These are phyloP conservation scores for Lacerta bilineata DNA, from an alignment of 2,797 vertebrate genomes.

Conservation along the genomic window DNA sequence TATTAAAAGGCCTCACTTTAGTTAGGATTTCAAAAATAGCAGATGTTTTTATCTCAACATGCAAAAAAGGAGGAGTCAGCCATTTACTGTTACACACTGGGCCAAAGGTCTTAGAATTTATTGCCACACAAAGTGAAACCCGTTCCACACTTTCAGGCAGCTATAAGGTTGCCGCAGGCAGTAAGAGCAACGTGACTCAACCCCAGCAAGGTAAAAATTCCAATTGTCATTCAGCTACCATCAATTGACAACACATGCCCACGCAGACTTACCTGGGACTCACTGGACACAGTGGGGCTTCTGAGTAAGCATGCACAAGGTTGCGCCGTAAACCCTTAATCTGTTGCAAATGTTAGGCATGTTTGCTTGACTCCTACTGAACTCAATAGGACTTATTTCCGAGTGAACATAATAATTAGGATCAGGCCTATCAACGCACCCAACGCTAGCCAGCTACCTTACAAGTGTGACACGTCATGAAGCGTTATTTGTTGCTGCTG, in stretches of 20 bases:
- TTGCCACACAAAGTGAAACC: background rate
- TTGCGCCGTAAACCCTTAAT: background rate
- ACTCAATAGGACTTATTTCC: background rate
- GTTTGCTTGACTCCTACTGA: background rate
- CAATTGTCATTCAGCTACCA: background rate
- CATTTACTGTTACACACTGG: slow-evolving; percentile 9
- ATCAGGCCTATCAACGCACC: background rate
- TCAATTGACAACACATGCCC: background rate
- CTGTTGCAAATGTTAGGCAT: background rate
- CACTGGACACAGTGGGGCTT: background rate
- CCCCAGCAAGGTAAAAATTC: background rate
- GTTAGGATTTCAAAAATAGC: background rate
- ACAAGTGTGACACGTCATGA: background rate
- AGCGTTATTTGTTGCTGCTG: background rate
- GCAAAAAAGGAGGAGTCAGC: background rate
- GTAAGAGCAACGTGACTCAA: background rate
- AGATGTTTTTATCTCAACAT: background rate
- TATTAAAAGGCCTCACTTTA: background rate
- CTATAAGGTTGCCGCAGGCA: background rate
- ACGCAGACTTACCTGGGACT: background rate
- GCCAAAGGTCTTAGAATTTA: slow-evolving; percentile 7
- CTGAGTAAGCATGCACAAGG: background rate
- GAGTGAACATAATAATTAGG: background rate
- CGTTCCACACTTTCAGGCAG: background rate
- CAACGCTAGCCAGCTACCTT: background rate